These are phyloP conservation scores for Phoeniculus purpureus DNA, from an alignment of 2,797 vertebrate genomes.

Conservation along the genomic window DNA sequence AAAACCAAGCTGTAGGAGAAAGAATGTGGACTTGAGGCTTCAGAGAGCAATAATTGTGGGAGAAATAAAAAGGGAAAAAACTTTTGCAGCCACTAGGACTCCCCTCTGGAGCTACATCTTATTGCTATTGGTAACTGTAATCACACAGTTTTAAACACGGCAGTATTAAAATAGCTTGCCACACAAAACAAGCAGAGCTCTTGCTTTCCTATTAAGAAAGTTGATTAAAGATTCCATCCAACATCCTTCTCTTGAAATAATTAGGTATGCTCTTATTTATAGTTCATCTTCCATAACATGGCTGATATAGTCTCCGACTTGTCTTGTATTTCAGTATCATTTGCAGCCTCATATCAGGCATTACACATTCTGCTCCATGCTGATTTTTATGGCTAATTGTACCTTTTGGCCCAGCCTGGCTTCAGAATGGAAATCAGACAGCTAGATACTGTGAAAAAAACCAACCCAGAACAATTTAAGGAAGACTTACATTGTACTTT, in stretches of 20 bases:
- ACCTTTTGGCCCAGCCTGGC: constrained; percentile 38
- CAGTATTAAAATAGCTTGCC: constrained; percentile 54
- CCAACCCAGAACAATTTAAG: background rate
- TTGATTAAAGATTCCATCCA: constrained; percentile 61
- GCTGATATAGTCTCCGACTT: constrained; percentile 40
- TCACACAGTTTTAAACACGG: constrained; percentile 46
- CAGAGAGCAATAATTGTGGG: constrained; percentile 57
- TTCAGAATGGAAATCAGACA: constrained; percentile 48
- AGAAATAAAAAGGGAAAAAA: constrained; percentile 60
- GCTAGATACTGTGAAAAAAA: constrained; percentile 28
- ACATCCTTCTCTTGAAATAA: constrained; percentile 57
- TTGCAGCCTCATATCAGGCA: constrained; percentile 38
- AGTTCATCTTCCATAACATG: constrained; percentile 31
- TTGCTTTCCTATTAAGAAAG: constrained; percentile 16
- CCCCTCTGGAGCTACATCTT: constrained; percentile 51
- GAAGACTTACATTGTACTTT: constrained; percentile 72
- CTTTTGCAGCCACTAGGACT: constrained; percentile 67
- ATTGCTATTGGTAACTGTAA: constrained; percentile 45
- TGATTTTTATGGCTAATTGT: constrained; percentile 42
- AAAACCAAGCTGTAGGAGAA: constrained; percentile 26
- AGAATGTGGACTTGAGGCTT: constrained; percentile 54
- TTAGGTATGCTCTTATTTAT: constrained; percentile 50
- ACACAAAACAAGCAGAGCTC: constrained; percentile 14
- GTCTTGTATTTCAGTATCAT: constrained; percentile 48
- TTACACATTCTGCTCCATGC: constrained; percentile 47